Evolutionary conservation across 2,113 vertebrate species (phyloP).

Genomic region (Odobenus rosmarus): DNA sequence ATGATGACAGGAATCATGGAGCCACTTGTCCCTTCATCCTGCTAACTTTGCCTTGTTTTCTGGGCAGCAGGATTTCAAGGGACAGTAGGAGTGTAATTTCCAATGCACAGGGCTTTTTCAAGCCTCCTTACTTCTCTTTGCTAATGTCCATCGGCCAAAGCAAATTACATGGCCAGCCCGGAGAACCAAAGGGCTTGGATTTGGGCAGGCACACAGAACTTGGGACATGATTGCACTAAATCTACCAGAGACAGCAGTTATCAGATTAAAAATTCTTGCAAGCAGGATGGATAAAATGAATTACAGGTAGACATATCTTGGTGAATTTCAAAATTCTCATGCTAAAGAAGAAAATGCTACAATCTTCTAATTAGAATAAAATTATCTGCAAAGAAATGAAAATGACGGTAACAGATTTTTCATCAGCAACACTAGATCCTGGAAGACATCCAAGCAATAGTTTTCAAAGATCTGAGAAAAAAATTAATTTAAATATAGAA

Average conservation of each 20-base stretch:
- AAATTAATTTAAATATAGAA: constrained; percentile 8
- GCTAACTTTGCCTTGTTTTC: neutral
- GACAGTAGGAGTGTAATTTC: neutral
- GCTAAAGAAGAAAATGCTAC: neutral
- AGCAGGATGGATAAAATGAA: neutral
- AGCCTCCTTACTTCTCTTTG: neutral
- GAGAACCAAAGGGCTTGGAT: neutral
- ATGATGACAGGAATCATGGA: too few relatives aligned
- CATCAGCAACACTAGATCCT: neutral
- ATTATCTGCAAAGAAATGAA: neutral
- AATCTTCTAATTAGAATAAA: neutral
- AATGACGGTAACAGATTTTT: neutral
- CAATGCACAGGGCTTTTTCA: neutral
- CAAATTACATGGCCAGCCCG: neutral
- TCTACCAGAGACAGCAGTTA: too few relatives aligned
- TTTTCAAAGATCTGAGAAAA: neutral
- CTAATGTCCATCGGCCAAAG: neutral
- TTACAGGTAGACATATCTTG: neutral
- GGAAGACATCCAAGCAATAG: neutral
- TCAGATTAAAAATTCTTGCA: neutral
- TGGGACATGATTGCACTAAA: neutral
- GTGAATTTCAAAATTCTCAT: neutral
- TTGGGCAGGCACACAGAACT: neutral
- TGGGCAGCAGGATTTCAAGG: neutral
- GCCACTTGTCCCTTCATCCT: too few relatives aligned